phyloP scores from a whole-genome alignment of 2,113 vertebrate genomes.

The Aix galericulata region DNA sequence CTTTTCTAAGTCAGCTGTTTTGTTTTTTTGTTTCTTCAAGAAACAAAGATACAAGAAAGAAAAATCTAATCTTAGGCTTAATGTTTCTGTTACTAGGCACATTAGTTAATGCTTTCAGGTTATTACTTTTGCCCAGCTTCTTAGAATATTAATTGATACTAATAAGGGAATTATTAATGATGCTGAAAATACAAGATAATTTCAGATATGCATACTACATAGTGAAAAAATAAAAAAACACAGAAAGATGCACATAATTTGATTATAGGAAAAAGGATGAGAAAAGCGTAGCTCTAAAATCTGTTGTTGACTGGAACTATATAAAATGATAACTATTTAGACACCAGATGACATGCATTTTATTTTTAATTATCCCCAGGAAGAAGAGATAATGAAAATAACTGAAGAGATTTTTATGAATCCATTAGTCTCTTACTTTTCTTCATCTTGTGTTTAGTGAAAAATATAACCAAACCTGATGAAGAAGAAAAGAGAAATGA shows the following conservation, averaged over 20 bases:
- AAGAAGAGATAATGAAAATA: slow-evolving; percentile 55
- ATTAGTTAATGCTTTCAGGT: slow-evolving; percentile 59
- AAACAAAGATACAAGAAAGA: not conserved
- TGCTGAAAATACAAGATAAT: slow-evolving; percentile 65
- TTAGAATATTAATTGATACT: slow-evolving; percentile 59
- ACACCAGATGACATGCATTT: slow-evolving; percentile 51
- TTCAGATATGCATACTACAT: slow-evolving; percentile 43
- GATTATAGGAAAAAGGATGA: slow-evolving; percentile 57
- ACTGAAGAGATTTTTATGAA: slow-evolving; percentile 48
- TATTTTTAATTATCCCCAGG: slow-evolving; percentile 60
- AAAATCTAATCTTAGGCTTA: slow-evolving; percentile 46
- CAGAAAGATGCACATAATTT: slow-evolving; percentile 43
- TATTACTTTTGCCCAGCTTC: slow-evolving; percentile 56
- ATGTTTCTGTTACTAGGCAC: slow-evolving; percentile 64
- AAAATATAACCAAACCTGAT: slow-evolving; percentile 57
- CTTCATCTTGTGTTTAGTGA: slow-evolving; percentile 58
- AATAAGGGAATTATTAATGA: slow-evolving; percentile 53
- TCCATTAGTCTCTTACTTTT: slow-evolving; percentile 56
- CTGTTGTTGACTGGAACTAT: slow-evolving; percentile 49
- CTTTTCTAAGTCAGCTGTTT: slow-evolving; percentile 59
- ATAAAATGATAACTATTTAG: slow-evolving; percentile 59
- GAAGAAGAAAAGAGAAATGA: slow-evolving; percentile 57
- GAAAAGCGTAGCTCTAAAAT: slow-evolving; percentile 61
- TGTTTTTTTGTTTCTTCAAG: slow-evolving; percentile 48
- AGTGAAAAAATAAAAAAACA: slow-evolving; percentile 6